Evolutionary conservation across 2,797 vertebrate genomes (phyloP), one percentile per base, ranked within the genome.

Genomic region (Myiothlypis chrysogaster): DNA sequence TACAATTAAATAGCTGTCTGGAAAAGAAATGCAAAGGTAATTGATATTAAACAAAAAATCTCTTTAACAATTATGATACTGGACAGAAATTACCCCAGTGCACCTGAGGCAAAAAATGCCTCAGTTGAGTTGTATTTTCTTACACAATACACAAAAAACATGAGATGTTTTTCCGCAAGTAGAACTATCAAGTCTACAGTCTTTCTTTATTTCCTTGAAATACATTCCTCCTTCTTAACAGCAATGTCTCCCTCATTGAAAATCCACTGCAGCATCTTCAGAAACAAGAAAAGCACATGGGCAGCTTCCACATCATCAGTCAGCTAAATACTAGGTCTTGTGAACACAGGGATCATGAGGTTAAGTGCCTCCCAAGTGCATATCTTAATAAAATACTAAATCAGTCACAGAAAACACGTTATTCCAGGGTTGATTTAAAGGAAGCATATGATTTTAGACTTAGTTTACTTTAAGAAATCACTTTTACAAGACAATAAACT

Each of bases 361-460:
- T 73, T 59, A 63, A 55, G 22, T 2, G 1, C 15, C 18, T 47
- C 5, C 19, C 1, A 39, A 43, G 13, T 2, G 8, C 1, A 17
- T 28, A 35, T 57, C 87, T 77, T 59, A 88, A 70, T 14, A 50
- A 81, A 89, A 55, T 23, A 47, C 5, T 3, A 57, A 32, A 79
- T 49, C 14, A 61, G 25, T 37, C 30, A 89, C 5, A 34, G 5
- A 64, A 89, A 76, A 82, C 5, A 70, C 2, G 10, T 22, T 72
- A 12, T 60, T 70, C 5, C 18, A 60, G 12, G 14, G 12, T 18
- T 22, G 3, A 63, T 43, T 53, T 46, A 73, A 68, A 37, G 28
- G 22, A 92, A 80, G 32, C 1, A 20, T 6, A 64, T 6, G 3
- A 20, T 5, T 57, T 88, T 28, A 68, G 27, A 47, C 6, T 70